Conservation (phyloP, 1,140 invertebrate genomes). For the Sipha flava region DNA sequence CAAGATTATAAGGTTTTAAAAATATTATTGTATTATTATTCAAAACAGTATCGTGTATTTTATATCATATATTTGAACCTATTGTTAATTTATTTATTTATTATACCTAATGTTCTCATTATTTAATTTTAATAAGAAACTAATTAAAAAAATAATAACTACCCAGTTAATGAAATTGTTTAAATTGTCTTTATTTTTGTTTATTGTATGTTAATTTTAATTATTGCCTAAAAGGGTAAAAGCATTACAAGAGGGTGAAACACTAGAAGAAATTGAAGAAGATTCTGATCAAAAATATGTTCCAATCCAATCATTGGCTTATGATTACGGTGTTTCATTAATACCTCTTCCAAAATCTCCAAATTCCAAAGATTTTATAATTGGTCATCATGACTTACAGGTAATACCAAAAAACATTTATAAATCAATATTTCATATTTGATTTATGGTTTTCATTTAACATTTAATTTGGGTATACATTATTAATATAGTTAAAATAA, state of each 20-base stretch:
- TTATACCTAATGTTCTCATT: too few relatives aligned
- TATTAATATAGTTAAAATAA: too few relatives aligned
- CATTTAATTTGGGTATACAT: too few relatives aligned
- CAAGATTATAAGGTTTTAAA: too few relatives aligned
- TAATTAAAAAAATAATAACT: not conserved
- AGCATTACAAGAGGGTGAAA: not conserved
- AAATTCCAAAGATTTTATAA: conserved; percentile 37
- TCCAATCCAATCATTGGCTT: conserved; percentile 72
- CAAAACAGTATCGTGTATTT: too few relatives aligned
- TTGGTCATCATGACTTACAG: conserved; percentile 71
- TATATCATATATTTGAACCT: too few relatives aligned
- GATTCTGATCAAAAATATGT: not conserved
- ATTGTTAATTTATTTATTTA: too few relatives aligned
- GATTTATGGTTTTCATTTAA: too few relatives aligned
- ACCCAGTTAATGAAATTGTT: conserved; percentile 36
- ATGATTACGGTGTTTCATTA: conserved; percentile 79
- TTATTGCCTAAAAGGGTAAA: not conserved
- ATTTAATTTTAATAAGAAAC: too few relatives aligned
- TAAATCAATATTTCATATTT: not conserved
- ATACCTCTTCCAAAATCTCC: conserved; percentile 49
- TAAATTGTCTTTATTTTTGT: not conserved
- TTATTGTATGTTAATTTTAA: too few relatives aligned
- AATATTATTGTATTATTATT: too few relatives aligned
- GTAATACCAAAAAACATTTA: conserved; percentile 43
- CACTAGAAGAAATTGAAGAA: not conserved